Base-by-base conservation (phyloP, 1,140 invertebrate species). In the Neoseiulus cucumeris region DNA sequence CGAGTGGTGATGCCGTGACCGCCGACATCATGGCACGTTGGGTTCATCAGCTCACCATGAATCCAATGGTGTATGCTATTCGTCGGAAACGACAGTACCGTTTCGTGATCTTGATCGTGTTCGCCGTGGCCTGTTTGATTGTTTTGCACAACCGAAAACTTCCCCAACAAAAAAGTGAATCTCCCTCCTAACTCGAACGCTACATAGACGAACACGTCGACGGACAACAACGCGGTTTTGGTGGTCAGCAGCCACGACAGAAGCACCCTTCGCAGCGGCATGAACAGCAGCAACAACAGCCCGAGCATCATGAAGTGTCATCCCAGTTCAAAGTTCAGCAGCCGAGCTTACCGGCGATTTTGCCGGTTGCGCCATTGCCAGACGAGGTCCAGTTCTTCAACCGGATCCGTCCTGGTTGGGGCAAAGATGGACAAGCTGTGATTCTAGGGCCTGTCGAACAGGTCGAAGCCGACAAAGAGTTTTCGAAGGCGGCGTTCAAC, bases 401-500 rank as follows among this genome's bases (percentile, higher is more conserved):
- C 47, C 68, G 66, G 51, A 67, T 71, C 2, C 67, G 68, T 33
- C 68, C 73, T 76, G 83, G 82, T 20, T 78, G 86, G 17, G 88
- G 88, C 2, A 84, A 89, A 69, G 79, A 82, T 68, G 89, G 89
- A 1, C 75, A 71, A 64, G 77, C 82, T 1, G 86, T 85, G 17
- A 70, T 76, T 70, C 71, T 87, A 28, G 74, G 73, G 22, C 74
- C 77, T 51, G 72, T 76, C 44, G 82, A 86, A 64, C 79, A 77
- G 65, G 71, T 42, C 0, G 68, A 81, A 65, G 85, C 85, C 65
- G 81, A 89, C 68, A 78, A 82, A 69, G 72, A 84, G 20, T 83
- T 87, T 70, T 81, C 84, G 68, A 85, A 84, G 64, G 87, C 92
- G 75, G 90, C 90, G 2, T 91, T 94, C 72, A 94, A 96, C 78